Evolutionary conservation across 2,113 vertebrate species (phyloP).

Genomic region (human): GRCh38 chr7:107871501-107872000

Average conservation of each 20-base stretch:
- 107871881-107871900: background rate
- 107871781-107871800: background rate
- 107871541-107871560: background rate
- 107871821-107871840: background rate
- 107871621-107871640: background rate
- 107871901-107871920: background rate
- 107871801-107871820: background rate
- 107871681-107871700: background rate
- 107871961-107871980: background rate
- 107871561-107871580: background rate
- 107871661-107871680: background rate
- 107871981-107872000: background rate
- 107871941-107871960: background rate
- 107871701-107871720: too few species aligned
- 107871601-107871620: background rate
- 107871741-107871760: background rate
- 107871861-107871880: background rate
- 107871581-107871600: background rate
- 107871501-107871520: background rate
- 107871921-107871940: background rate
- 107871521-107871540: background rate
- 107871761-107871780: background rate
- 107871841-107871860: background rate
- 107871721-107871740: background rate
- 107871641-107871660: background rate